Percentiles rank a stretch among this genome's conserved stretches.
Conservation (phyloP, 1,140 invertebrate species). For the Drosophila nebulosa region DNA sequence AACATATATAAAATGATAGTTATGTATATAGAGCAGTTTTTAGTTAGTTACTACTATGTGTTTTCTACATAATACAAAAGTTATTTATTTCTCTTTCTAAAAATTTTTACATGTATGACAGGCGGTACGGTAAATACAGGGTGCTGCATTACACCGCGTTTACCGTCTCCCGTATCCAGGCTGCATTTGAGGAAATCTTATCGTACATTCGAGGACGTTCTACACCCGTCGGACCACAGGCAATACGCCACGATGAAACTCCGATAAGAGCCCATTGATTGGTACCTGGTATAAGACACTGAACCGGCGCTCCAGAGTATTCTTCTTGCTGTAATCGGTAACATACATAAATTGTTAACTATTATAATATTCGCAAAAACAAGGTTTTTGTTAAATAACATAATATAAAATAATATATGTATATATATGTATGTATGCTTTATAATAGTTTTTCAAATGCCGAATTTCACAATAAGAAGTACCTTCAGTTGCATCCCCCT, state of each 20-base stretch:
- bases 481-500: slow-evolving; percentile 21
- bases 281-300: slow-evolving; percentile 86
- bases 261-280: slow-evolving; percentile 88
- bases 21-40: slow-evolving; percentile 35
- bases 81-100: neutral
- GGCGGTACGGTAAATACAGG: neutral
- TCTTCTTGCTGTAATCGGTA: slow-evolving; percentile 87
- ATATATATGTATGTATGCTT: neutral
- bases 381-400: too few species aligned
- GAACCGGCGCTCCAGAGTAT: slow-evolving; percentile 91
- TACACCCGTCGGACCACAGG: slow-evolving; percentile 86
- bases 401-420: too few species aligned
- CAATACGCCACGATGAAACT: slow-evolving; percentile 91
- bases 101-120: slow-evolving; percentile 37
- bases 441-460: neutral
- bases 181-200: slow-evolving; percentile 88
- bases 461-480: slow-evolving; percentile 18
- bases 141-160: slow-evolving; percentile 51
- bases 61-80: neutral
- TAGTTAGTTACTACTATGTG: slow-evolving; percentile 31
- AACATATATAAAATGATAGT: slow-evolving; percentile 39
- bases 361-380: too few species aligned
- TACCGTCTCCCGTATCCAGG: slow-evolving; percentile 90
- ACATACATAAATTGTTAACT: too few species aligned
- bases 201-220: slow-evolving; percentile 91